Evolutionary conservation across 1,140 invertebrate species (phyloP).

Genomic region (Campoletis sonorensis): DNA sequence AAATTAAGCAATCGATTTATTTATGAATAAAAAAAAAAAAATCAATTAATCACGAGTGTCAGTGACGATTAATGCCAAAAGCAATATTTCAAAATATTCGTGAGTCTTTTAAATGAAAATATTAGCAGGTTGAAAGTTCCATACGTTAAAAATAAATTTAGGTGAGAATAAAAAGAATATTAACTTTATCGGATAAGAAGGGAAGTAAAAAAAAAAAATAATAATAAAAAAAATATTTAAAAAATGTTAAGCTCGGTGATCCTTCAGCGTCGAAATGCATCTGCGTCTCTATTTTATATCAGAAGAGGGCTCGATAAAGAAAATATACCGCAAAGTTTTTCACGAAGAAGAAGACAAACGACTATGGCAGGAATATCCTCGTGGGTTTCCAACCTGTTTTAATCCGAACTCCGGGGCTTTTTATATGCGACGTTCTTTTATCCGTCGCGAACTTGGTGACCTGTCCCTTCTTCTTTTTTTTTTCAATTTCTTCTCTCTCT

Average conservation of each 20-base stretch:
- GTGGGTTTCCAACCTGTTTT: slow-evolving; percentile 9
- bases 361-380: not conserved
- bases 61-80: too few species aligned
- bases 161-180: not conserved
- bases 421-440: not conserved
- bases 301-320: not conserved
- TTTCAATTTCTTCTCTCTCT: too few species aligned
- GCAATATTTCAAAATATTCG: too few species aligned
- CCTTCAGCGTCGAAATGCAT: slow-evolving; percentile 23
- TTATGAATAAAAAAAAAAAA: too few species aligned
- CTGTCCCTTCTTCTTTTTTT: not conserved
- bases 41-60: too few species aligned
- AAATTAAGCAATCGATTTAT: too few species aligned
- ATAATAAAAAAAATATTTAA: not conserved
- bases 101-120: too few species aligned
- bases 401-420: slow-evolving; percentile 5
- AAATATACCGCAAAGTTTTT: slow-evolving; percentile 33
- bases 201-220: too few species aligned
- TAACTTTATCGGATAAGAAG: not conserved
- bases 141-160: not conserved
- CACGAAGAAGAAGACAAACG: slow-evolving; percentile 37
- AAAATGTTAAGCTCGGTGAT: not conserved
- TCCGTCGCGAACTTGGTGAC: slow-evolving; percentile 19
- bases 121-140: too few species aligned
- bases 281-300: slow-evolving; percentile 23